Conservation (phyloP, 2,797 vertebrate species). For the Benthosema pterotum region DNA sequence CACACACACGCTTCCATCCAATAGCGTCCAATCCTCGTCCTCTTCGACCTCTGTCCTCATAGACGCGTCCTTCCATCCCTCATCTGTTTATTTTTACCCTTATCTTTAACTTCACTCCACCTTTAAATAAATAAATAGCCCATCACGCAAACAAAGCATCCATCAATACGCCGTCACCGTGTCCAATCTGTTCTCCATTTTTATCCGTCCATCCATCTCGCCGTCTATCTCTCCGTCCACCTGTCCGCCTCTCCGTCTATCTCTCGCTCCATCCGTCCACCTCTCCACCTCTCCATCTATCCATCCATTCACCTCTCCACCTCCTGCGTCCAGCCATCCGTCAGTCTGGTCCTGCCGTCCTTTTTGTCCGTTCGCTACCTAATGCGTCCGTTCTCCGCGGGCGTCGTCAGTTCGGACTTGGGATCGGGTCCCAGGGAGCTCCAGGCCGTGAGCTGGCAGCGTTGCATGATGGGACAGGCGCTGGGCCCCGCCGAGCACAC, state of each 20-base stretch:
- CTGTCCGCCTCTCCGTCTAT: not conserved
- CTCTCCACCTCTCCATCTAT: not conserved
- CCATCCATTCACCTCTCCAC: no score
- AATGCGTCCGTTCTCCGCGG: slow-evolving; percentile 88
- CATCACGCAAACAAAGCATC: slow-evolving; percentile 8
- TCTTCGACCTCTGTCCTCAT: not conserved
- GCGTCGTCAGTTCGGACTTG: slow-evolving; percentile 86
- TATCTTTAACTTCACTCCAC: slow-evolving; percentile 12
- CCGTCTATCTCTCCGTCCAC: not conserved
- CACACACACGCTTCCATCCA: slow-evolving; percentile 3
- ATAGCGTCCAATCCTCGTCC: slow-evolving; percentile 3
- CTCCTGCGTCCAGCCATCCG: not conserved
- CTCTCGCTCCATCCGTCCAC: no score
- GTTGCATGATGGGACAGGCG: slow-evolving; percentile 88
- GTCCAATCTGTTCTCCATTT: slow-evolving; percentile 1
- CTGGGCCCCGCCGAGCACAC: slow-evolving; percentile 84
- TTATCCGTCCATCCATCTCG: not conserved
- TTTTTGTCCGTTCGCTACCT: slow-evolving; percentile 85
- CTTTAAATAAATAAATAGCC: slow-evolving; percentile 65
- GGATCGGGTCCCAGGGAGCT: slow-evolving; percentile 93
- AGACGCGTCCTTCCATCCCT: not conserved
- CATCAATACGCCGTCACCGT: no score
- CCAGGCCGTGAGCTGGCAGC: slow-evolving; percentile 87
- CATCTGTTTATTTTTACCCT: not conserved
- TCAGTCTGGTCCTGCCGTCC: slow-evolving; percentile 19